These are phyloP conservation scores for Octonoba sinensis DNA, from an alignment of 2,888 invertebrate genomes.

Conservation along the genomic window DNA sequence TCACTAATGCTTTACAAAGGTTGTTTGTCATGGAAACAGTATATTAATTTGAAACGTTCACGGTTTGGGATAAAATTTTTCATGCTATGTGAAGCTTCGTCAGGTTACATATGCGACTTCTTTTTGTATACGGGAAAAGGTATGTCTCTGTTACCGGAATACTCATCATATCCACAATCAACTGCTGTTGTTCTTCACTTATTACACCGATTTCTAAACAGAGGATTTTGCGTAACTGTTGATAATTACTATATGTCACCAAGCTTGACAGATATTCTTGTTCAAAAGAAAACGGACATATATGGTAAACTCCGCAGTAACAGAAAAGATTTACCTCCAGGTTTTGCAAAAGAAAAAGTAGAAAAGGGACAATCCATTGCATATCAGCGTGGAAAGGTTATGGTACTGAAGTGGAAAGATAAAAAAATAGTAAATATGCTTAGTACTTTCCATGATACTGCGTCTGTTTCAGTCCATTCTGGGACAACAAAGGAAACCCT, in stretches of 20 bases:
- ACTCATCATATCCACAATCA: constrained; percentile 28
- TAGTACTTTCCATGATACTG: constrained; percentile 15
- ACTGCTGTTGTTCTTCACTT: constrained; percentile 25
- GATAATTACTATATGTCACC: constrained; percentile 52
- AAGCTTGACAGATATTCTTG: constrained; percentile 23
- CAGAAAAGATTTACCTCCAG: too few relatives aligned
- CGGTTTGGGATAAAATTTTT: constrained; percentile 65
- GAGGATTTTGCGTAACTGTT: constrained; percentile 38
- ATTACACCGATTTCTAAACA: constrained; percentile 36
- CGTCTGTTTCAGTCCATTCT: constrained; percentile 29
- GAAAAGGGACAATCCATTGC: constrained; percentile 54
- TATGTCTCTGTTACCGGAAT: too few relatives aligned
- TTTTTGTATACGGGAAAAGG: too few relatives aligned
- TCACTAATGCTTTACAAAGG: constrained; percentile 48
- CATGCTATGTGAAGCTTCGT: constrained; percentile 41
- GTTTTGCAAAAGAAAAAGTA: constrained; percentile 30
- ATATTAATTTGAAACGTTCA: constrained; percentile 60
- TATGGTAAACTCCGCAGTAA: constrained; percentile 60
- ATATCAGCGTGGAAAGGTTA: constrained; percentile 39
- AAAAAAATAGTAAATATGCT: constrained; percentile 38
- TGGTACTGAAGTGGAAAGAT: constrained; percentile 37
- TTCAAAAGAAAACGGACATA: constrained; percentile 49
- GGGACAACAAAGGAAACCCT: constrained; percentile 19
- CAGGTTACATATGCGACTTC: constrained; percentile 42
- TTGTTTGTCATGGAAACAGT: constrained; percentile 56